Percentiles rank a stretch among this genome's conserved stretches.
These are phyloP conservation scores for Gambelia wislizenii DNA, from an alignment of 2,797 vertebrate genomes.

Conservation along the genomic window DNA sequence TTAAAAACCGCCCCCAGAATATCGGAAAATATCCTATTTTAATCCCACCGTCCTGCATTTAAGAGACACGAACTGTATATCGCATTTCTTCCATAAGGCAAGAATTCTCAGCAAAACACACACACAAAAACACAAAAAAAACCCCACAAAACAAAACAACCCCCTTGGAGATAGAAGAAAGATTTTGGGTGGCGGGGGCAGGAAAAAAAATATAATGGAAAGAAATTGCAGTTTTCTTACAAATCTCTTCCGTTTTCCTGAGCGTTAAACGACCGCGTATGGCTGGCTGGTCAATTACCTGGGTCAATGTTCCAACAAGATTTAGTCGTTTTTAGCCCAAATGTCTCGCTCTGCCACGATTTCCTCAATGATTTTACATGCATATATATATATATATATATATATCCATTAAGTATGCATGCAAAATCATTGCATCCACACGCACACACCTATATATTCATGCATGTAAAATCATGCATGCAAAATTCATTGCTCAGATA, in stretches of 20 bases:
- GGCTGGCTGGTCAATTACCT: slow-evolving; percentile 7
- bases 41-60: neutral
- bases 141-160: too few species aligned
- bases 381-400: neutral
- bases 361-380: neutral
- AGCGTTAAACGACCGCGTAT: neutral
- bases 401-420: neutral
- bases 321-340: neutral
- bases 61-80: neutral
- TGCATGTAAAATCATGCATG: neutral
- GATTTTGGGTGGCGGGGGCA: neutral
- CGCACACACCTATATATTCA: neutral
- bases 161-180: neutral
- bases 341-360: neutral
- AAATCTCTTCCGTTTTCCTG: neutral
- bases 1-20: too few species aligned
- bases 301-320: neutral
- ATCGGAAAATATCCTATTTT: too few species aligned
- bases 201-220: neutral
- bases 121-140: too few species aligned
- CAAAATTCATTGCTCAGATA: too few species aligned
- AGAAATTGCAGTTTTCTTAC: neutral
- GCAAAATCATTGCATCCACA: too few species aligned
- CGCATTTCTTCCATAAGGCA: neutral
- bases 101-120: too few species aligned